Base-by-base conservation (phyloP, 2,797 vertebrate species). In the Coregonus suidteri region DNA sequence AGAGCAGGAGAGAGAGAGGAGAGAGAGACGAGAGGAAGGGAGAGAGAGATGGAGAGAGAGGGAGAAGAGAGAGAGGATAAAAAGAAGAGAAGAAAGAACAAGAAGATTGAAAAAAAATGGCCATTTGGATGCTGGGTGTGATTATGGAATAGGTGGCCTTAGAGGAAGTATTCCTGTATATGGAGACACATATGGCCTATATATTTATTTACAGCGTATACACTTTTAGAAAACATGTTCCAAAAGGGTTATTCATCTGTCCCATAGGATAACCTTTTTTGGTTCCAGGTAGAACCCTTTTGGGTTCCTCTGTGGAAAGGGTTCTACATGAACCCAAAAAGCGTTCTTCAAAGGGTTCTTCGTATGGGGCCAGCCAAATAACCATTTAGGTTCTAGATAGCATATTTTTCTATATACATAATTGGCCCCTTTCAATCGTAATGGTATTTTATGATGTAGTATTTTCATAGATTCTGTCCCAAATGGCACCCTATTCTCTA, bases 1-100 rank as follows among this genome's bases (percentile, higher is more conserved):
- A 25, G 13, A 18, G 62, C n/a, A n/a, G n/a, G 20, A 71, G 75
- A 81, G 14, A 80, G 75, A 25, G 13, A 18, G 62, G 74, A 18
- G 15, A 5, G 34, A 67, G 35, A 79, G 37, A 59, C n/a, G 20
- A 20, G 20, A 20, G 20, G n/a, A n/a, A 20, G 20, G 0, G 20
- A 20, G 20, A 20, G 20, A 20, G 20, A 20, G 20, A 20, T n/a
- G n/a, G n/a, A 59, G 5, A 59, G 4, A 20, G 41, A 47, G 41
- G 11, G 41, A 25, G 41, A 9, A 59, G 13, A 74, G 13, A 69
- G 68, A 41, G 74, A 68, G 35, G 74, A 74, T n/a, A 76, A 67
- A 53, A 54, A 16, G 65, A 64, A 47, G 41, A n/a, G 62, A 34
- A 47, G 41, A 47, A 47, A n/a, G n/a, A n/a, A 11, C 41, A 47